Evolutionary conservation across 2,888 invertebrate species (phyloP).

Genomic region (Pristionchus japonicus): DNA sequence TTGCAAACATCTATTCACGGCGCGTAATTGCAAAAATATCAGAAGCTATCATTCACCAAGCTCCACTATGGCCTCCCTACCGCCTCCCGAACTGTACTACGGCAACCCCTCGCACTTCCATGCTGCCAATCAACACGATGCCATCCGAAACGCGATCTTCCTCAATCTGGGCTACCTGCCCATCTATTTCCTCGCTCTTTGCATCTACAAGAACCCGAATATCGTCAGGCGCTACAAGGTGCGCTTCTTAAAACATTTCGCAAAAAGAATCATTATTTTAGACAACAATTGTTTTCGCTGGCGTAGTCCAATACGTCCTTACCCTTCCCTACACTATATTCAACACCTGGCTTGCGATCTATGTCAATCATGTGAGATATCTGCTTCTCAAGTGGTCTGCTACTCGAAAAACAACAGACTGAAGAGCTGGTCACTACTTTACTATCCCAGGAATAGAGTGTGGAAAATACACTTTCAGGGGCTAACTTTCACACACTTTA

Average conservation of each 20-base stretch:
- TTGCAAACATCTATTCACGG: too few relatives aligned
- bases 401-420: not conserved
- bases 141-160: not conserved
- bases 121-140: not conserved
- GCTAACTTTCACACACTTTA: not conserved
- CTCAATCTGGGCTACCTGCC: conserved; percentile 2
- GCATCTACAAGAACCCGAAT: not conserved
- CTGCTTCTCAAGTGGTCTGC: not conserved
- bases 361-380: not conserved
- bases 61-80: not conserved
- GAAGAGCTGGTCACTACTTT: not conserved
- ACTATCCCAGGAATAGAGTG: not conserved
- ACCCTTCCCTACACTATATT: conserved; percentile 6
- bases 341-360: conserved; percentile 19
- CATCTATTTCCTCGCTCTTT: not conserved
- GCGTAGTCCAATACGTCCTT: not conserved
- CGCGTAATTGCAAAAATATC: too few relatives aligned
- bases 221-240: not conserved
- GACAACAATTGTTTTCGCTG: conserved; percentile 7
- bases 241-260: not conserved
- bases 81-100: not conserved
- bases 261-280: not conserved
- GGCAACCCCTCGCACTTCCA: not conserved
- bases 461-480: too few relatives aligned
- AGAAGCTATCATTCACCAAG: too few relatives aligned